Evolutionary conservation across 2,797 vertebrate genomes (phyloP), one percentile per base, ranked within the genome.

Genomic region (Pteronotus mesoamericanus): DNA sequence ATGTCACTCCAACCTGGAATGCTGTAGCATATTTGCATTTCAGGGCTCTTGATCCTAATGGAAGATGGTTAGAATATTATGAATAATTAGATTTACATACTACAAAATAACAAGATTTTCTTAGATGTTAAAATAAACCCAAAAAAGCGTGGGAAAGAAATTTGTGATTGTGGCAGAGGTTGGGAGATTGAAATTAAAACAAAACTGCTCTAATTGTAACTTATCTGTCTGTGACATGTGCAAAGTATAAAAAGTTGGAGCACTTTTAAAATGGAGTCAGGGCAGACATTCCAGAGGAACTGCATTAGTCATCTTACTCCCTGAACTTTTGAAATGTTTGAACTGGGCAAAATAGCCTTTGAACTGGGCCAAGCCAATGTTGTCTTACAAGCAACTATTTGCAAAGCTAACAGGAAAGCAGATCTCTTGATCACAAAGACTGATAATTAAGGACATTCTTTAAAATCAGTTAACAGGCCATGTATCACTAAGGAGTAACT

Each of bases 11-110:
- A 75, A 44, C 83, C 78, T 19, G 80, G 24, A 95, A 32, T 14
- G 51, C 71, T 22, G 44, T 18, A 94, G 7, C 44, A 69, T 95
- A 9, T 26, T 96, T 44, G 0, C 9, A 69, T 84, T 78, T 88
- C 83, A 61, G 53, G 10, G 6, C 44, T 97, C 96, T 97, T 3
- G 44, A 72, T 91, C 97, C 96, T 85, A 91, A 83, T 71, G 39
- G 74, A 97, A 78, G 59, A 51, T 69, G 88, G 26, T 75, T 97
- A 19, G 78, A 90, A 34, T 46, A 74, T 72, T 90, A 32, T 22
- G 89, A 80, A 89, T 93, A 93, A 96, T 92, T 92, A 80, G 77
- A 86, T 94, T 96, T 94, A 51, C 42, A 26, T 51, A 95, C 66
- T 48, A 95, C 77, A 94, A 97, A 89, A 78, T 39, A 86, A 19